These are phyloP conservation scores for Oryzias celebensis DNA, from an alignment of 2,113 vertebrate genomes.

Conservation along the genomic window DNA sequence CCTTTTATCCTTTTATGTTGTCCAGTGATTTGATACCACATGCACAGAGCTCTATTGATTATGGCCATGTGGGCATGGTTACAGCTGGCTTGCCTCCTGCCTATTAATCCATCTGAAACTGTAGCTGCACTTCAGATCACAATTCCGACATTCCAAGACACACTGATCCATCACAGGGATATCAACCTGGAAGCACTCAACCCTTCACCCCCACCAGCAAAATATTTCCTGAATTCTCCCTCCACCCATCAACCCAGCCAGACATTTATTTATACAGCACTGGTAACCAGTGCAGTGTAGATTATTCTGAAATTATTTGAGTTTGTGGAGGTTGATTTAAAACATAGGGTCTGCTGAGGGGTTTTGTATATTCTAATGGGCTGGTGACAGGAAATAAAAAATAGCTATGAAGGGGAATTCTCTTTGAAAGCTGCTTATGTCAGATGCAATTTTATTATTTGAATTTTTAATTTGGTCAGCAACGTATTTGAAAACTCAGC, in stretches of 20 bases:
- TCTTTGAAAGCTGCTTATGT: constrained; percentile 53
- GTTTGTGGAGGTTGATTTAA: constrained; percentile 53
- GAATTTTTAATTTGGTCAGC: not conserved
- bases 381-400: constrained; percentile 62
- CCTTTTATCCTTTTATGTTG: constrained; percentile 47
- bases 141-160: constrained; percentile 54
- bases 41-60: constrained; percentile 31
- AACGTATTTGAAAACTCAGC: constrained; percentile 33
- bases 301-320: constrained; percentile 51
- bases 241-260: constrained; percentile 46
- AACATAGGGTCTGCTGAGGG: constrained; percentile 23
- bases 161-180: constrained; percentile 62
- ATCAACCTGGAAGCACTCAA: constrained; percentile 71
- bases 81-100: constrained; percentile 37
- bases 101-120: constrained; percentile 59
- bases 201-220: constrained; percentile 36
- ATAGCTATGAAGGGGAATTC: constrained; percentile 50
- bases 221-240: constrained; percentile 63
- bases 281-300: constrained; percentile 46
- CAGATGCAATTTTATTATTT: constrained; percentile 63
- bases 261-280: constrained; percentile 68
- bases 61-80: constrained; percentile 51
- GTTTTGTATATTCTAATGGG: constrained; percentile 58
- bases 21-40: constrained; percentile 42
- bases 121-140: constrained; percentile 49